Evolutionary conservation across 1,140 invertebrate genomes (phyloP).

Genomic region (Nixonia krombeini): DNA sequence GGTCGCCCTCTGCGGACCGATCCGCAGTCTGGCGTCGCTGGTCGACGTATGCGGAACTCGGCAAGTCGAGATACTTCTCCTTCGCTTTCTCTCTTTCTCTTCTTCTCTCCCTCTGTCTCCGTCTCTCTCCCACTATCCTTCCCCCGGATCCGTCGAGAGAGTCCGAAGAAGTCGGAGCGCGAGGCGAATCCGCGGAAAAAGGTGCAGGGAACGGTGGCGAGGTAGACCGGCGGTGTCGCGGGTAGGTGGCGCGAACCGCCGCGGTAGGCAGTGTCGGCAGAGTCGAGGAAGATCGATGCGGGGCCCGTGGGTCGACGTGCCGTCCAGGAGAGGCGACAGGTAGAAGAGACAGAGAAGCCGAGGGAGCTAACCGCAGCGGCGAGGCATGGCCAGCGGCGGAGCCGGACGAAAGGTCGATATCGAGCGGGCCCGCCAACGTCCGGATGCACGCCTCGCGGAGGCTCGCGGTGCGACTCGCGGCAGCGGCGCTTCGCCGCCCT

Average conservation of each 20-base stretch:
- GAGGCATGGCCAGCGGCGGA: slow-evolving; percentile 15
- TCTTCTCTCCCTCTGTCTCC: too few relatives aligned
- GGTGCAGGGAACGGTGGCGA: too few relatives aligned
- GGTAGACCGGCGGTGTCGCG: background rate
- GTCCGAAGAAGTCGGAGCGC: too few relatives aligned
- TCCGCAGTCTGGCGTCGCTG: slow-evolving; percentile 68
- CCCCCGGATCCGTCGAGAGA: too few relatives aligned
- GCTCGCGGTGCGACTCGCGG: too few relatives aligned
- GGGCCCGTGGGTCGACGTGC: slow-evolving; percentile 1
- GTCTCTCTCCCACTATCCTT: too few relatives aligned
- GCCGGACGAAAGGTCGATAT: slow-evolving; percentile 19
- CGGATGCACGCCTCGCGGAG: slow-evolving; percentile 1
- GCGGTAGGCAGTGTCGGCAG: slow-evolving; percentile 12
- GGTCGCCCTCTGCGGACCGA: slow-evolving; percentile 56
- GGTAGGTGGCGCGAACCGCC: slow-evolving; percentile 17
- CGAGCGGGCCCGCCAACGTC: slow-evolving; percentile 7
- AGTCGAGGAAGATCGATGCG: slow-evolving; percentile 14
- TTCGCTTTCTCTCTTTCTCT: background rate
- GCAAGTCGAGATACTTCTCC: slow-evolving; percentile 11
- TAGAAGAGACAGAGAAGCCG: too few relatives aligned
- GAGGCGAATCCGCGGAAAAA: too few relatives aligned
- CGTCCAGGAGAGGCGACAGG: slow-evolving; percentile 6
- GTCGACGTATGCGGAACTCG: slow-evolving; percentile 59
- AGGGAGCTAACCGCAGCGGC: background rate
- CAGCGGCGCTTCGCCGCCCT: too few relatives aligned